Base-by-base conservation (phyloP, 2,888 invertebrate genomes). In the Microdon myrmicae region DNA sequence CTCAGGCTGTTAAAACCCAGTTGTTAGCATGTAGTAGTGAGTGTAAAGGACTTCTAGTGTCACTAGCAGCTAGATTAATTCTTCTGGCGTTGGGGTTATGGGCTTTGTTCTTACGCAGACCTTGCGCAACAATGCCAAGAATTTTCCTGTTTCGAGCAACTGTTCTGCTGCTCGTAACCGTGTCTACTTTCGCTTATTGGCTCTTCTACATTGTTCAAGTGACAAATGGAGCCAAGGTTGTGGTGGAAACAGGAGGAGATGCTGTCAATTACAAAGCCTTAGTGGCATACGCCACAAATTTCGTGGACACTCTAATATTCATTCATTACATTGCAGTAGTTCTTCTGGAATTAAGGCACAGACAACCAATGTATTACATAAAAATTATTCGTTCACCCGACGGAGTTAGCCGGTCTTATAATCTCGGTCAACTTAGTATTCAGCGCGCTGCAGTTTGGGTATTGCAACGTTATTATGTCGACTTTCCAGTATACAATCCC, bases 111-210 rank as follows among this genome's bases (percentile, higher is more conserved):
- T 83, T 94, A 68, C 85, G 94, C 37, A 87, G 89, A 17, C 87
- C 93, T 14, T 87, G 89, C 69, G 92, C 94, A 13, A 92, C 92
- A 9, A 85, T 96, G 82, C 97, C 97, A 2, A 84, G 97, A 61
- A 90, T 97, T 77, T 94, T 90, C 79, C 84, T 96, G 35, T 94
- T 94, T 75, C 85, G 96, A 71, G 91, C 95, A 0, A 87, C 93
- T 70, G 90, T 95, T n/a, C 82, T 96, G 55, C 86, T 93, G 3
- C 85, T 97, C 45, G 87, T 96, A 23, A 87, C 95, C 26, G 88
- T 99, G 8, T 91, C 96, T 78, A 91, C 92, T 66, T 95, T 97
- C 81, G 91, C 96, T 3, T 98, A 95, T 81, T 99, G 99, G 98
- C 83, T 99, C 10, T 99, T 99, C 81, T 99, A 97, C 78, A 89